These are phyloP conservation scores for Hemicentrotus pulcherrimus DNA, from an alignment of 35 echinoderm and acorn worm genomes.

Conservation along the genomic window DNA sequence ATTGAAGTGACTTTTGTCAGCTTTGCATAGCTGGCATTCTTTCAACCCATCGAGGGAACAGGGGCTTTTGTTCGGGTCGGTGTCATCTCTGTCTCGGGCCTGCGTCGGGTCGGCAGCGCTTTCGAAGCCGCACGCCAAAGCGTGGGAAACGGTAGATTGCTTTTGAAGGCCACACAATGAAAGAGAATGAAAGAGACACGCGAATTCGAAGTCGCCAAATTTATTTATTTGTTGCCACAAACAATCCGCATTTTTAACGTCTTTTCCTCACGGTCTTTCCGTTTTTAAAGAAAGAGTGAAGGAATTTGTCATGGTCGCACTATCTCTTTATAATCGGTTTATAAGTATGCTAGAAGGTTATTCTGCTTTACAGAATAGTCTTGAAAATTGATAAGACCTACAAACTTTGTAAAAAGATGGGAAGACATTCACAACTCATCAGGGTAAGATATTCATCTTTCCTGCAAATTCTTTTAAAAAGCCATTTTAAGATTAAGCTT, in stretches of 20 bases:
- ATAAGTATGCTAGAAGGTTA: neutral
- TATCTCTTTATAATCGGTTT: neutral
- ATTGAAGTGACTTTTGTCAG: constrained; percentile 16
- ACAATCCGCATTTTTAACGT: neutral
- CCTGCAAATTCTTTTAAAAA: no score
- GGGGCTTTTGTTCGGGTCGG: constrained; percentile 6
- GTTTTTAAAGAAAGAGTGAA: neutral
- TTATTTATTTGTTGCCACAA: neutral
- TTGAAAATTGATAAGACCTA: neutral
- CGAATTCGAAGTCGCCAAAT: constrained; percentile 1
- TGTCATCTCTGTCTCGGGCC: neutral
- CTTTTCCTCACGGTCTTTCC: neutral
- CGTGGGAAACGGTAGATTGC: constrained; percentile 11
- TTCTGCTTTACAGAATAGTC: neutral
- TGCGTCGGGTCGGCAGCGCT: constrained; percentile 3
- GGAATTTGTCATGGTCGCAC: neutral
- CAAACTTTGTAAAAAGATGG: neutral
- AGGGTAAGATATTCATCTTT: no score
- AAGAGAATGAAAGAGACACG: constrained; percentile 9
- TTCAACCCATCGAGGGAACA: neutral
- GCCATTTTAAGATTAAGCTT: no score
- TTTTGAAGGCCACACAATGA: neutral
- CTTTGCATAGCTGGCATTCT: constrained; percentile 37
- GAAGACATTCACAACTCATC: neutral
- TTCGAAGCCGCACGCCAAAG: constrained; percentile 19